Base-by-base conservation (phyloP, 2,113 vertebrate species). In the Hirundichthys speculiger region DNA sequence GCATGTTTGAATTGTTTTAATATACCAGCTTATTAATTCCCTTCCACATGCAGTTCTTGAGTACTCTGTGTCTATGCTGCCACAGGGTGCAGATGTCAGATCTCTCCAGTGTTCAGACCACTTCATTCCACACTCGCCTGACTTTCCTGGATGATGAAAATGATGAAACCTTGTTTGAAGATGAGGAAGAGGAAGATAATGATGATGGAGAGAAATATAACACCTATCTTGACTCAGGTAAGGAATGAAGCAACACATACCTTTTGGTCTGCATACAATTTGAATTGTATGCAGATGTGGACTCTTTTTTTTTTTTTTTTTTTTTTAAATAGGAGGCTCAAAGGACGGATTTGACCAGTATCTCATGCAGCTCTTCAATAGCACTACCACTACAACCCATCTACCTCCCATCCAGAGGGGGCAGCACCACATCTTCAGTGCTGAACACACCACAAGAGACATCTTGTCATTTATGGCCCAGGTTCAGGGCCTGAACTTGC, bases 391-490 rank as follows among this genome's bases (percentile, higher is more conserved):
- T 51, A 95, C 91, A 50, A 91, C 92, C 22, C 91, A 95, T 68
- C 93, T 99, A 25, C 97, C 98, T 87, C 91, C 96, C 56, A 94
- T 94, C 75, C 93, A 93, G 81, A 80, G 73, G 0, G 93, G 89
- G 76, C 93, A 95, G 52, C 86, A 91, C 9, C 94, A 94, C 12
- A 68, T 96, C 40, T 96, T 99, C 87, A 96, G 95, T 74, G 92
- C 97, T 20, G 87, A 94, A 65, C 94, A 98, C 90, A 98, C 96
- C 52, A 98, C 96, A 15, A 90, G 92, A 71, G 96, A 99, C 75
- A 98, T 99, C 75, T 89, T 99, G 85, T 97, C 96, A 0, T 85
- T 98, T 64, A 96, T 98, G 96, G 96, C 96, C 38, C 94, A 96
- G 84, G 92, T 94, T 40, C 96, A 96, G 77, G 96, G 97, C 66